These are phyloP conservation scores for Eugnorisma glareosa DNA, from an alignment of 2,888 invertebrate species.

Conservation along the genomic window DNA sequence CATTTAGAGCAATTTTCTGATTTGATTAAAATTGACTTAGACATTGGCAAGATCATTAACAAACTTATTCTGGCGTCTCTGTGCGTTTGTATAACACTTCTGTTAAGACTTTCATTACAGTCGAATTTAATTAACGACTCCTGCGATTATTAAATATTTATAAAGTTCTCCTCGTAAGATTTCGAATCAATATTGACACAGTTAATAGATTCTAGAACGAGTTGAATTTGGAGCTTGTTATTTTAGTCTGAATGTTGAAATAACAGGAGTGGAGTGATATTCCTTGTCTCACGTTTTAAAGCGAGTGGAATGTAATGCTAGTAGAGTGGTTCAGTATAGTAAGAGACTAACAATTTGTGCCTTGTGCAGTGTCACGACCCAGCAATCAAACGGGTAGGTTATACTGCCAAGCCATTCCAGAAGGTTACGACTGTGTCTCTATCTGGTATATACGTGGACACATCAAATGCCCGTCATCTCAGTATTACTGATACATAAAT, in stretches of 20 bases:
- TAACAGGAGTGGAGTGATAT: conserved; percentile 29
- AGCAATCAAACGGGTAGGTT: conserved; percentile 48
- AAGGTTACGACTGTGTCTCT: conserved; percentile 45
- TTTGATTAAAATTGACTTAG: conserved; percentile 76
- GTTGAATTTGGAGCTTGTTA: conserved; percentile 39
- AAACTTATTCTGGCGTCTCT: conserved; percentile 62
- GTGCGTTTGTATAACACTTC: conserved; percentile 69
- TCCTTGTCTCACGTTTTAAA: conserved; percentile 28
- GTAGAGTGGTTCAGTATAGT: conserved; percentile 9
- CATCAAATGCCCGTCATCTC: conserved; percentile 34
- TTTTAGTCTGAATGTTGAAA: conserved; percentile 26
- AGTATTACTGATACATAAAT: conserved; percentile 40
- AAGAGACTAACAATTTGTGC: conserved; percentile 34
- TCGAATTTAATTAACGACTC: conserved; percentile 64
- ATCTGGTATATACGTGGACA: conserved; percentile 21
- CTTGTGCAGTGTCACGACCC: conserved; percentile 50
- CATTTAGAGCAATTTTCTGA: conserved; percentile 75
- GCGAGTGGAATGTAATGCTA: conserved; percentile 15
- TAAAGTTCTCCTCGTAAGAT: conserved; percentile 47
- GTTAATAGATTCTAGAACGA: conserved; percentile 44
- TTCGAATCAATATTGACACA: conserved; percentile 51
- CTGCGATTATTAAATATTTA: conserved; percentile 63
- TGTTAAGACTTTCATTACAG: conserved; percentile 63
- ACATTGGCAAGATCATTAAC: conserved; percentile 71
- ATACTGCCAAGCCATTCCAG: conserved; percentile 36